phyloP scores from a whole-genome alignment of 2,888 invertebrate species.

The Caenorhabditis auriculariae region DNA sequence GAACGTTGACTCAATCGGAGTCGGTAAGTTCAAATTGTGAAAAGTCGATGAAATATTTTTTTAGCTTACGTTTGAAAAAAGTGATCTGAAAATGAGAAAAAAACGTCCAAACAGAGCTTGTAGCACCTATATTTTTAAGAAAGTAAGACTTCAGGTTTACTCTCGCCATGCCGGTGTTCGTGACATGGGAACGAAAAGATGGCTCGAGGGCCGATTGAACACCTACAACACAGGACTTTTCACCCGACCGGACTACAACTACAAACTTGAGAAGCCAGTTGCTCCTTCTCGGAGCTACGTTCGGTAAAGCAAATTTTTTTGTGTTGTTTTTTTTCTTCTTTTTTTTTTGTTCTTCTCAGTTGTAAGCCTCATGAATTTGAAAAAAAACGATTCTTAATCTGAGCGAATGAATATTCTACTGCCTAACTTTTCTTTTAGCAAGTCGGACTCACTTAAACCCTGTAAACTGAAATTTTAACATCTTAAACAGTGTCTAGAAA shows the following conservation, averaged over 20 bases:
- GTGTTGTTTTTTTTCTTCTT: too few relatives aligned
- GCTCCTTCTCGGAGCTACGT: constrained; percentile 55
- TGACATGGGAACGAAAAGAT: constrained; percentile 61
- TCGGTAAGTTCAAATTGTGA: constrained; percentile 29
- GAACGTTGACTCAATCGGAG: constrained; percentile 55
- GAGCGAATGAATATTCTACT: too few relatives aligned
- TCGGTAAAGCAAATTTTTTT: constrained; percentile 19
- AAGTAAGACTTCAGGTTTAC: constrained; percentile 31
- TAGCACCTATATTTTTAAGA: not conserved
- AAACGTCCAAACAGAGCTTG: too few relatives aligned
- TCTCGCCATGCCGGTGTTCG: constrained; percentile 45
- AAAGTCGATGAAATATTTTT: not conserved
- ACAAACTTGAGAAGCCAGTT: constrained; percentile 50
- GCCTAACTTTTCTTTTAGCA: too few relatives aligned
- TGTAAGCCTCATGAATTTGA: too few relatives aligned
- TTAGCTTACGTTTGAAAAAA: too few relatives aligned
- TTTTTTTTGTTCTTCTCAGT: not conserved
- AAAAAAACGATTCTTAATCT: too few relatives aligned
- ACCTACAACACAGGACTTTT: constrained; percentile 59
- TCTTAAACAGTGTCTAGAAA: too few relatives aligned
- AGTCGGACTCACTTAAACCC: too few relatives aligned
- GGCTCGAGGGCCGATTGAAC: constrained; percentile 61
- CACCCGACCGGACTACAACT: constrained; percentile 44
- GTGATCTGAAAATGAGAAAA: too few relatives aligned
- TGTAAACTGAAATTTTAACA: too few relatives aligned